These are phyloP conservation scores for Myrmophylax atrothorax DNA, from an alignment of 2,113 vertebrate genomes.

Conservation along the genomic window DNA sequence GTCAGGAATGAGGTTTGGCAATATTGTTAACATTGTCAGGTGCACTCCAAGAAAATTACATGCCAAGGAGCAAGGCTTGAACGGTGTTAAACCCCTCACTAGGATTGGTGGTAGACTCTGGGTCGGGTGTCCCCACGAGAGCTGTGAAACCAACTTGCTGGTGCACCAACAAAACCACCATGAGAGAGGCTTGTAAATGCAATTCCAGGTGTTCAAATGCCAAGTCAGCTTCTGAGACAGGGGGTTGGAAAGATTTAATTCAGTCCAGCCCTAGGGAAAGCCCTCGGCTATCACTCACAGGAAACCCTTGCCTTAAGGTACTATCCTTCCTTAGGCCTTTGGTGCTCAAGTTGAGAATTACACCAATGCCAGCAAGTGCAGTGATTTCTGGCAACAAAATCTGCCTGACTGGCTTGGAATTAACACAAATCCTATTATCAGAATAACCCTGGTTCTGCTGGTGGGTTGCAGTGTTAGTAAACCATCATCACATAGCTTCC, in stretches of 20 bases:
- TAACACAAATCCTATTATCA: not conserved
- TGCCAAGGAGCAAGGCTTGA: not conserved
- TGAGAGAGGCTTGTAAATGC: not conserved
- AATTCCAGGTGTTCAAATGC: not conserved
- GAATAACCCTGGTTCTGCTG: not conserved
- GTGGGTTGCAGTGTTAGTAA: not conserved
- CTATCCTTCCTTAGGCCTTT: not conserved
- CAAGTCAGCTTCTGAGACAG: not conserved
- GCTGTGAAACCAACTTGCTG: not conserved
- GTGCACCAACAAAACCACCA: not conserved
- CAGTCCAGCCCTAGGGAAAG: not conserved
- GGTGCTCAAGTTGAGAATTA: not conserved
- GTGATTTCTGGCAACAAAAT: not conserved
- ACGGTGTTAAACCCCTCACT: accelerated
- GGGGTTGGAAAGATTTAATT: not conserved
- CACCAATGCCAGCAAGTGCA: not conserved
- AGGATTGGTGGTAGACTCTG: too few species aligned
- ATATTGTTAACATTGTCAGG: not conserved
- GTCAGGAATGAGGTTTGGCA: not conserved
- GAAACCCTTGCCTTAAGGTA: not conserved
- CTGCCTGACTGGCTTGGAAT: accelerated
- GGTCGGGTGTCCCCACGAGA: not conserved
- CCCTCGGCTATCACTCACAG: not conserved
- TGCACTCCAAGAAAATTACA: not conserved
- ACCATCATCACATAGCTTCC: not conserved